Evolutionary conservation across 2,113 vertebrate genomes (phyloP).

Genomic region (Rhinopomastus cyanomelas): DNA sequence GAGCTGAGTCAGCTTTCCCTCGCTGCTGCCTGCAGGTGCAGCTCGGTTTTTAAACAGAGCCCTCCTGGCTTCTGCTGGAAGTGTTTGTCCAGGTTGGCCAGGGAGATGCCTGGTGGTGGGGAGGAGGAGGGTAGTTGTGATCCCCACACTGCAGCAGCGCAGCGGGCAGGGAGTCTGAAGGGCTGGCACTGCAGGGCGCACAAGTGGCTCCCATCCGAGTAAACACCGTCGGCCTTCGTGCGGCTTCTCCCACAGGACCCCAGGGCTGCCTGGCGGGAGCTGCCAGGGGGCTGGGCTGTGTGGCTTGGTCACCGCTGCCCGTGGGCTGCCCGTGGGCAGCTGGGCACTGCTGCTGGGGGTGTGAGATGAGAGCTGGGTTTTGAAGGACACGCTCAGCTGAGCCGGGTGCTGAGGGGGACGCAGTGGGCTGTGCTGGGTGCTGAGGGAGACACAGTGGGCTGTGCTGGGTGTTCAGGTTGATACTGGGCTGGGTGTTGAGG

Average conservation of each 20-base stretch:
- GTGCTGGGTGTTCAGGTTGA: background rate
- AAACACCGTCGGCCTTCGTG: background rate
- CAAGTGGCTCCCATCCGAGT: background rate
- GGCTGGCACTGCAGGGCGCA: fast-evolving
- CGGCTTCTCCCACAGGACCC: background rate
- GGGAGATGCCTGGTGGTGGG: background rate
- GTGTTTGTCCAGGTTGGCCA: slow-evolving; percentile 29
- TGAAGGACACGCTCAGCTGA: too few species aligned
- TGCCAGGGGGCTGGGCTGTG: background rate
- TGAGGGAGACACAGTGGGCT: too few species aligned
- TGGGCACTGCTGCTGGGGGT: background rate
- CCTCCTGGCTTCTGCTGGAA: slow-evolving; percentile 16
- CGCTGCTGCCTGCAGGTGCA: slow-evolving; percentile 36
- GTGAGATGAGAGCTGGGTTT: background rate
- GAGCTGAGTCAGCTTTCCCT: slow-evolving; percentile 33
- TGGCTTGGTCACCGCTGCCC: background rate
- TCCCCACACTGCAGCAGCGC: background rate
- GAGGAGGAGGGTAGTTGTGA: background rate
- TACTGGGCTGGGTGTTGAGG: background rate
- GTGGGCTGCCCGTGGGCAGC: fast-evolving
- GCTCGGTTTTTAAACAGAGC: slow-evolving; percentile 46
- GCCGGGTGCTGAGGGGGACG: background rate
- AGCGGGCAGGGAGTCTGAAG: background rate
- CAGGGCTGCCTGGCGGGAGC: background rate
- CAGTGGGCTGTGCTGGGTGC: background rate